Percentiles rank a stretch among this genome's conserved stretches.
Evolutionary conservation across 2,797 vertebrate species (phyloP).

Genomic region (Lepus townsendii): DNA sequence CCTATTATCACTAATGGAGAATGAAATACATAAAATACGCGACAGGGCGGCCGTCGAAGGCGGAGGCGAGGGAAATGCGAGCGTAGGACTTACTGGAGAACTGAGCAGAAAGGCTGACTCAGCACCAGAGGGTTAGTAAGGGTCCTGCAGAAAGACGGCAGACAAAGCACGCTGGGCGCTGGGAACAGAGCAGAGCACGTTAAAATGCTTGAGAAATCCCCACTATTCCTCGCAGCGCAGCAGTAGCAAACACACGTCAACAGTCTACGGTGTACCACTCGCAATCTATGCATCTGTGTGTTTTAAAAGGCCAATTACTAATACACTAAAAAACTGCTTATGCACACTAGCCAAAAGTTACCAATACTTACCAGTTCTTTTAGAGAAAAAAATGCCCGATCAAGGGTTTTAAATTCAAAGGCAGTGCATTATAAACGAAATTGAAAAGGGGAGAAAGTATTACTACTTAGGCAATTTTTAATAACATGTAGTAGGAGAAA

Average conservation of each 20-base stretch:
- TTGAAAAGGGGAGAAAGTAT: not conserved
- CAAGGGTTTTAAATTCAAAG: not conserved
- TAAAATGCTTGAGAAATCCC: not conserved
- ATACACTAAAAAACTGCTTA: not conserved
- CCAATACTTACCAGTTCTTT: not conserved
- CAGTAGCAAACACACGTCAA: not conserved
- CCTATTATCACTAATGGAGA: not conserved
- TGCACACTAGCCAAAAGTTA: not conserved
- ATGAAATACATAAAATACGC: not conserved
- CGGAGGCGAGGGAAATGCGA: not conserved
- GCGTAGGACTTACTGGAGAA: not conserved
- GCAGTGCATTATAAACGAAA: not conserved
- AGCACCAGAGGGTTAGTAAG: not conserved
- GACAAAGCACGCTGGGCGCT: not conserved
- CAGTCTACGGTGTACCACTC: not conserved
- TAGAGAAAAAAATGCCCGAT: not conserved
- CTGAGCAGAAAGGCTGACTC: not conserved
- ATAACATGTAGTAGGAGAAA: not conserved
- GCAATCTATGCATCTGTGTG: not conserved
- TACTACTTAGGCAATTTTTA: not conserved
- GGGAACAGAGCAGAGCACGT: not conserved
- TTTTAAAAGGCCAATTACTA: not conserved
- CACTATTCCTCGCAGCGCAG: not conserved
- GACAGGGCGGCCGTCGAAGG: not conserved
- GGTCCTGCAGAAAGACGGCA: constrained; percentile 20